Evolutionary conservation across 1,140 invertebrate species (phyloP).

Genomic region (Cydia amplana): DNA sequence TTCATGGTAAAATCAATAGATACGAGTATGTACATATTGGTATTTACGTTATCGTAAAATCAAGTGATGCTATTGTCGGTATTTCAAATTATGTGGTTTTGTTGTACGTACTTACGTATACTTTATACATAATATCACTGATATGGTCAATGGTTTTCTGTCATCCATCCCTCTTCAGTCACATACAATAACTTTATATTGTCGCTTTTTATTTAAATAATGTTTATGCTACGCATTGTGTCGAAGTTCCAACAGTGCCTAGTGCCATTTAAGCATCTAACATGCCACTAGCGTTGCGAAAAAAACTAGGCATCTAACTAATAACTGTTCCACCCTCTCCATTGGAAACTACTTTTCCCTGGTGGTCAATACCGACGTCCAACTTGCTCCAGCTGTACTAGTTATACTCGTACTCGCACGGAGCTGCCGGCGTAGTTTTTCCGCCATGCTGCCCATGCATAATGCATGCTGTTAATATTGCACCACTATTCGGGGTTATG

Average conservation of each 20-base stretch:
- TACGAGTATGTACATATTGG: no score
- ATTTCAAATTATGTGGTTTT: no score
- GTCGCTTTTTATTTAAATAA: no score
- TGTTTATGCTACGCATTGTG: not conserved
- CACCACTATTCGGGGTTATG: conserved; percentile 17
- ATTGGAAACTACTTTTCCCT: conserved; percentile 20
- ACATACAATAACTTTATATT: no score
- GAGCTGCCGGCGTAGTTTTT: conserved; percentile 2
- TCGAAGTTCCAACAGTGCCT: not conserved
- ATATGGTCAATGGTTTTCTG: no score
- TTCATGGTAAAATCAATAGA: no score
- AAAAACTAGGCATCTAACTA: not conserved
- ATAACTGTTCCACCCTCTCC: not conserved
- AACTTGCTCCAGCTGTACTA: conserved; percentile 1
- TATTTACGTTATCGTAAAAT: no score
- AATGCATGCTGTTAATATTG: conserved; percentile 47
- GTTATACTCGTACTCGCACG: not conserved
- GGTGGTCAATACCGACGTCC: conserved; percentile 15
- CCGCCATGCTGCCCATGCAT: conserved; percentile 42
- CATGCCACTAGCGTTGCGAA: not conserved
- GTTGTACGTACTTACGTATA: no score
- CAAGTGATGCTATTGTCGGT: no score
- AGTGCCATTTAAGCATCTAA: not conserved
- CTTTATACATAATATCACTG: no score
- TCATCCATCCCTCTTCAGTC: no score